Conservation (phyloP, 2,888 invertebrate genomes). For the Agrenia bidenticulata region DNA sequence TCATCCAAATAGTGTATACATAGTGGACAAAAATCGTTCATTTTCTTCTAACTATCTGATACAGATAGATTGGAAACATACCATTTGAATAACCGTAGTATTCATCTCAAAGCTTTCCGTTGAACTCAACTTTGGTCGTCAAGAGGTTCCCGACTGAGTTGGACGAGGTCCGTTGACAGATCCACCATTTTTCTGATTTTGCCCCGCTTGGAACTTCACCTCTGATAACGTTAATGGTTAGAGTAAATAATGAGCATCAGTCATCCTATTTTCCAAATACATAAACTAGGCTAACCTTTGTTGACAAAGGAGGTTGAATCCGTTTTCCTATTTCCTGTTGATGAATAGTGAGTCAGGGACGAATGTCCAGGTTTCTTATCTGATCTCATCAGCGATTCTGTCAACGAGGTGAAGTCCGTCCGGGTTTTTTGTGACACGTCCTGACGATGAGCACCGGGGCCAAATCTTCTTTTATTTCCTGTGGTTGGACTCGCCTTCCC, state of each 20-base stretch:
- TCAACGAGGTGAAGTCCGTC: conserved; percentile 47
- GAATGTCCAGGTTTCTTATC: conserved; percentile 33
- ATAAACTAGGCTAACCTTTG: conserved; percentile 23
- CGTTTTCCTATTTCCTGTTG: conserved; percentile 24
- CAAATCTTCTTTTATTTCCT: conserved; percentile 47
- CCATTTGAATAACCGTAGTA: conserved; percentile 39
- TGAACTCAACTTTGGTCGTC: conserved; percentile 39
- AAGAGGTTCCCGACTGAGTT: conserved; percentile 32
- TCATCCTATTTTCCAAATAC: not conserved
- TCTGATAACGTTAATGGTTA: conserved; percentile 24
- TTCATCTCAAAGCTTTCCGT: conserved; percentile 43
- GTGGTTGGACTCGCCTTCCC: conserved; percentile 42
- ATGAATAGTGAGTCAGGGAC: conserved; percentile 34
- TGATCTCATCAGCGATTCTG: conserved; percentile 46
- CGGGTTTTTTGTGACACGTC: conserved; percentile 47
- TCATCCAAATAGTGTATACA: no score
- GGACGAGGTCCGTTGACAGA: not conserved
- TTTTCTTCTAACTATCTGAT: no score
- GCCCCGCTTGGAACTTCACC: conserved; percentile 40
- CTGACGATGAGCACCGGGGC: conserved; percentile 30
- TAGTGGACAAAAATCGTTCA: no score
- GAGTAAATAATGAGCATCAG: not conserved
- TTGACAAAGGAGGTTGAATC: conserved; percentile 23
- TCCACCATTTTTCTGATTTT: conserved; percentile 18
- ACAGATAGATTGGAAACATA: conserved; percentile 17